A percentile compares a stretch with the other conserved stretches of the same genome.
Conservation (phyloP, 2,888 invertebrate genomes). For the Nymphalis polychloros region DNA sequence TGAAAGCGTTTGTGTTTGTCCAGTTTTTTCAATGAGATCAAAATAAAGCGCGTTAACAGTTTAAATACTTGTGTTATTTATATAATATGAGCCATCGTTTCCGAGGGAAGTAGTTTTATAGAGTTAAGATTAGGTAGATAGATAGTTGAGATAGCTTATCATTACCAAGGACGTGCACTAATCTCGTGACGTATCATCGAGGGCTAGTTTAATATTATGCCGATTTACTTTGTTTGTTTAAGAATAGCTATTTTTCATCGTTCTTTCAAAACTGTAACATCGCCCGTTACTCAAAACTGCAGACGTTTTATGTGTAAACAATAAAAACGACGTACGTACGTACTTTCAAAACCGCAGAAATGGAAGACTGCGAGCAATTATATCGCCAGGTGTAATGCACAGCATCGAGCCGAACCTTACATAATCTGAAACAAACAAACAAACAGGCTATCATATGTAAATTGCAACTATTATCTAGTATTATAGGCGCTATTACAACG, state of each 20-base stretch:
- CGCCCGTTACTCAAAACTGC: background rate
- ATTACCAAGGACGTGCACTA: conserved; percentile 16
- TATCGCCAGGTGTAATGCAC: conserved; percentile 21
- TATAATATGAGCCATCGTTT: background rate
- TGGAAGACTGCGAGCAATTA: conserved; percentile 22
- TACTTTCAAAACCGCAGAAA: conserved; percentile 32
- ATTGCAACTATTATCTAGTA: conserved; percentile 8
- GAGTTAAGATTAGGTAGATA: background rate
- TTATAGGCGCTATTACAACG: conserved; percentile 11
- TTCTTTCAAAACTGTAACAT: background rate
- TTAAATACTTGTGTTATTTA: background rate
- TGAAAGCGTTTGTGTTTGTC: background rate
- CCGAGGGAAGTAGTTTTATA: background rate
- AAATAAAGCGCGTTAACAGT: background rate
- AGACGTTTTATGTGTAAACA: background rate
- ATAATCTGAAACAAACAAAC: conserved; percentile 37
- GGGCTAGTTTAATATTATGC: conserved; percentile 3
- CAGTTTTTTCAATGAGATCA: background rate
- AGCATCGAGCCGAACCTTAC: conserved; percentile 27
- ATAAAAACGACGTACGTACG: conserved; percentile 5
- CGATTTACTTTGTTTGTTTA: background rate
- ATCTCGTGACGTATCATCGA: conserved; percentile 18
- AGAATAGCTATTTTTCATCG: too few relatives aligned
- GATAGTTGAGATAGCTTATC: conserved; percentile 21
- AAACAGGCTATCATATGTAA: conserved; percentile 8